Base-by-base conservation (phyloP, 2,797 vertebrate genomes). In the Coregonus suidteri region DNA sequence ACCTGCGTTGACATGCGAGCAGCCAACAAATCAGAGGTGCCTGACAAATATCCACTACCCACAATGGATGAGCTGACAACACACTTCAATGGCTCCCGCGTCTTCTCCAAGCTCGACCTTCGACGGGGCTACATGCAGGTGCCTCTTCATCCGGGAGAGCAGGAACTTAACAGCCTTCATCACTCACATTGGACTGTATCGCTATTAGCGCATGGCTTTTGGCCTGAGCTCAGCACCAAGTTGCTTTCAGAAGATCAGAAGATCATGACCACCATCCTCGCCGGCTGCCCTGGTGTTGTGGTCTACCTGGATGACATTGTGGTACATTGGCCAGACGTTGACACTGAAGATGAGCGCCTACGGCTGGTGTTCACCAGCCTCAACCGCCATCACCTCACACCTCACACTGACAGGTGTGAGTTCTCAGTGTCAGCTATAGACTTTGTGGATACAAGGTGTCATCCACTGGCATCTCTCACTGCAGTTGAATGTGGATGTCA, bases 21-120 rank as follows among this genome's bases (percentile, higher is more conserved):
- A 41, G 41, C 9, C 52, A 56, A 51, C n/a, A 20, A 66, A 41
- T 71, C 64, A n/a, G 64, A 69, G 1, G 59, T 74, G 6, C 41
- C 79, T 35, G 75, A 53, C 51, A 73, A 47, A 30, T 80, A 71
- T 34, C 68, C 71, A 7, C 16, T 79, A 3, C 56, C 67, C 5
- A 75, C 74, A 2, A 18, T 15, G 13, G 72, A 78, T 51, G 80
- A 78, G 30, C 76, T 81, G 18, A 78, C 72, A n/a, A 25, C 69
- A 16, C n/a, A 73, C 4, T 77, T 77, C 41, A 13, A 73, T 54
- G 56, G 70, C 25, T 77, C 70, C 1, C 30, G 20, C 1, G 52
- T 71, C 1, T 70, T 34, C 31, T 34, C 31, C 31, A 34, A 34
- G 31, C 31, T 34, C 31, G 3, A 34, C 31, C 31, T 34, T 59